Conservation (phyloP, 2,797 vertebrate genomes). For the Pseudocheirus occidentalis region DNA sequence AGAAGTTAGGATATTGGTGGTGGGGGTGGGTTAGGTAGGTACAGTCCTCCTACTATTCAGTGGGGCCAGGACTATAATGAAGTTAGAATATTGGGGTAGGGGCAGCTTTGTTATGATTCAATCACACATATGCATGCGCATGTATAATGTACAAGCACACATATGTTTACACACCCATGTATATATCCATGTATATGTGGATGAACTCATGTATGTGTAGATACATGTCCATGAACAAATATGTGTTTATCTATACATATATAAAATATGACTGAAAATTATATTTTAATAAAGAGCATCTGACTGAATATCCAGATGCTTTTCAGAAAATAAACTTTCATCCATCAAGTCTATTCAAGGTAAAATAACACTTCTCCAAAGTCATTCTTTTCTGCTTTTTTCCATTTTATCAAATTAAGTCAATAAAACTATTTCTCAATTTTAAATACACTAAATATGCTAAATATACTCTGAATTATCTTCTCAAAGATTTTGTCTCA, state of each 20-base stretch:
- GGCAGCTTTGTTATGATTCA: too few relatives aligned
- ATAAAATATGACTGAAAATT: not conserved
- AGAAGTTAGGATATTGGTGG: too few relatives aligned
- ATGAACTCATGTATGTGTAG: too few relatives aligned
- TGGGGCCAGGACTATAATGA: too few relatives aligned
- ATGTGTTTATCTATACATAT: not conserved
- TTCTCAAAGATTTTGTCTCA: not conserved
- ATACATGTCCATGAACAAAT: not conserved
- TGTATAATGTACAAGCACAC: too few relatives aligned
- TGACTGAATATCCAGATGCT: not conserved
- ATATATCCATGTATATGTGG: not conserved
- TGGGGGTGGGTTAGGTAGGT: too few relatives aligned
- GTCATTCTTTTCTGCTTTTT: not conserved
- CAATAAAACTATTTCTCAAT: not conserved
- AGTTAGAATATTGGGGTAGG: too few relatives aligned
- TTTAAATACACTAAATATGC: not conserved
- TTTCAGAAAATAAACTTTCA: too few relatives aligned
- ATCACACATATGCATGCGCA: too few relatives aligned
- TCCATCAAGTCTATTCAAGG: not conserved
- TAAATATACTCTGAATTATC: not conserved
- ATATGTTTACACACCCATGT: too few relatives aligned
- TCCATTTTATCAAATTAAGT: not conserved
- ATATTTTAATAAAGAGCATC: not conserved
- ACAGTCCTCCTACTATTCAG: too few relatives aligned
- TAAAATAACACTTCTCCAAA: not conserved